phyloP scores from a whole-genome alignment of 2,113 vertebrate genomes.

The Calypte anna region DNA sequence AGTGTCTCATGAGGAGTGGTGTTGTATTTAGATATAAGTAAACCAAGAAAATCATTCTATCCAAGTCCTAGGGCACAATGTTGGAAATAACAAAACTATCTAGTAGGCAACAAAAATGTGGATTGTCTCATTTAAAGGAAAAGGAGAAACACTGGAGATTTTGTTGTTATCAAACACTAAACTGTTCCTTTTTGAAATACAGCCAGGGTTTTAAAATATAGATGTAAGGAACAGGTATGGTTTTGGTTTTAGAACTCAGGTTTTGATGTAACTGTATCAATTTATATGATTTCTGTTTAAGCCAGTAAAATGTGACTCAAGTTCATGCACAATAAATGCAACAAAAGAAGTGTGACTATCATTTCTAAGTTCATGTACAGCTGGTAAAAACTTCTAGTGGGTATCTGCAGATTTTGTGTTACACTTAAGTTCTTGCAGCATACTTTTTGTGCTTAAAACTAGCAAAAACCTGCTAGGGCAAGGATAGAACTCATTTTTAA shows the following conservation, averaged over 20 bases:
- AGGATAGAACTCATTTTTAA: not conserved
- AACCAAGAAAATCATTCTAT: not conserved
- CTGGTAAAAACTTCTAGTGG: not conserved
- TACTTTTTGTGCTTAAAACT: not conserved
- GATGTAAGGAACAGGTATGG: not conserved
- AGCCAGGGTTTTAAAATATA: slow-evolving; percentile 22
- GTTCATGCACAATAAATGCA: slow-evolving; percentile 63
- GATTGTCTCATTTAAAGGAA: not conserved
- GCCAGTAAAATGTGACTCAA: slow-evolving; percentile 25
- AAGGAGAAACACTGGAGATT: not conserved
- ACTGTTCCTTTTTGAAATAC: slow-evolving; percentile 23
- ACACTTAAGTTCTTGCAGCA: not conserved
- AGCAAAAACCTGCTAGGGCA: not conserved
- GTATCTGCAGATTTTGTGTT: not conserved
- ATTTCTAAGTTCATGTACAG: not conserved
- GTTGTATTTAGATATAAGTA: not conserved
- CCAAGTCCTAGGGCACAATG: not conserved
- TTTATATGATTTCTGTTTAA: slow-evolving; percentile 39
- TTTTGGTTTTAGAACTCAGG: slow-evolving; percentile 52
- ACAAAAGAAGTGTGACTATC: not conserved
- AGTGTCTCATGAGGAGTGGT: not conserved
- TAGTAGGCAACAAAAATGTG: not conserved
- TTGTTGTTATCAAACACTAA: slow-evolving; percentile 38
- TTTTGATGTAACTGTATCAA: slow-evolving; percentile 37
- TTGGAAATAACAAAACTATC: not conserved